A percentile compares a stretch with the other conserved stretches of the same genome.
These are phyloP conservation scores for Ceraclea dissimilis DNA, from an alignment of 2,888 invertebrate genomes.

Conservation along the genomic window DNA sequence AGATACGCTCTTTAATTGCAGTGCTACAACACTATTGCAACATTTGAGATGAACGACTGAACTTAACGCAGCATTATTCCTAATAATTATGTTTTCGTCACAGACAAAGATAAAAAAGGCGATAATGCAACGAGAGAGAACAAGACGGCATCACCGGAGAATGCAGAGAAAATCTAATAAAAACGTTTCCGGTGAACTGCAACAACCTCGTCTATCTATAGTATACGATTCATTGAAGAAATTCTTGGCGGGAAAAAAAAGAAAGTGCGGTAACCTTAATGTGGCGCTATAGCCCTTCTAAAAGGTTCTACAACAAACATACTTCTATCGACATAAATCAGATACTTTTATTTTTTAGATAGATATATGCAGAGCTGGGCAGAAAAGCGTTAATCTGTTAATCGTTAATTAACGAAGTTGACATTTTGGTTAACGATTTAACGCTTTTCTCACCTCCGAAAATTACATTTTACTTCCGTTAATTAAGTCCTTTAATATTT, in stretches of 20 bases:
- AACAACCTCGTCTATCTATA: too few species aligned
- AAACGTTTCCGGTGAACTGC: conserved; percentile 13
- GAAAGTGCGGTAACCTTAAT: conserved; percentile 17
- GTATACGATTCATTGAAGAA: too few species aligned
- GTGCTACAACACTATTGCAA: background rate
- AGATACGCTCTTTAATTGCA: conserved; percentile 1
- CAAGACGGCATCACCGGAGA: background rate
- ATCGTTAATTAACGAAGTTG: too few species aligned
- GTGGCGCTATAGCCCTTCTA: conserved; percentile 14
- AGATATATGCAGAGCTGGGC: too few species aligned
- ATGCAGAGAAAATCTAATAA: background rate
- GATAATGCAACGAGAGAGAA: background rate
- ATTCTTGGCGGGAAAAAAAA: conserved; percentile 17
- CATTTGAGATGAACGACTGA: background rate
- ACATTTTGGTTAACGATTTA: too few species aligned
- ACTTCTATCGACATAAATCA: too few species aligned
- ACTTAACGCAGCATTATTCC: background rate
- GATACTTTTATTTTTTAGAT: too few species aligned
- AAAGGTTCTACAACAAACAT: background rate
- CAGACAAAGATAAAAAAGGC: background rate
- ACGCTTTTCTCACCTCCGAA: too few species aligned
- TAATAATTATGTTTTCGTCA: background rate
- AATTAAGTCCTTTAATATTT: too few species aligned
- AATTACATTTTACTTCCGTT: too few species aligned
- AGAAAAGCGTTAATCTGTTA: too few species aligned